Percentiles rank a stretch among this genome's conserved stretches.
Evolutionary conservation across 2,888 invertebrate species (phyloP).

Genomic region (Eumerus sabulonum): DNA sequence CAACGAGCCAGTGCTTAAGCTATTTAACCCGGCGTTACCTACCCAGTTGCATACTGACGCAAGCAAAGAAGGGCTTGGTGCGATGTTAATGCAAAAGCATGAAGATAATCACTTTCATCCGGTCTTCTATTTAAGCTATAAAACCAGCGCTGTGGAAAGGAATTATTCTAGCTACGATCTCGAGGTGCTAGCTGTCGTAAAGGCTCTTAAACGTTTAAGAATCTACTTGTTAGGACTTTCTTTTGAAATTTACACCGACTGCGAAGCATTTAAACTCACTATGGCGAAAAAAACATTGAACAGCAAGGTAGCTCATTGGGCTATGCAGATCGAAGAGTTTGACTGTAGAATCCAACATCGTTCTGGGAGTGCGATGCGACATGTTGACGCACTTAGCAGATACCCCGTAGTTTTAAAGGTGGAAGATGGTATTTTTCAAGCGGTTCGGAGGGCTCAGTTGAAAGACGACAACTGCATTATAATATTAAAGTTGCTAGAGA

Average conservation of each 20-base stretch:
- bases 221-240: slow-evolving; percentile 50
- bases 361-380: not conserved
- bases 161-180: slow-evolving; percentile 69
- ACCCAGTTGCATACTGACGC: no score
- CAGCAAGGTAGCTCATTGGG: no score
- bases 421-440: not conserved
- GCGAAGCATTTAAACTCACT: slow-evolving; percentile 36
- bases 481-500: not conserved
- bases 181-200: no score
- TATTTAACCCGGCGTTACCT: no score
- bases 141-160: slow-evolving; percentile 68
- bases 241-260: slow-evolving; percentile 31
- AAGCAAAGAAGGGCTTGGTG: no score
- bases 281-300: slow-evolving; percentile 9
- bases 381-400: not conserved
- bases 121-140: no score
- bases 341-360: no score
- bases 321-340: no score
- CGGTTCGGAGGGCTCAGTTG: not conserved
- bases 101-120: no score
- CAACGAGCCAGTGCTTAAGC: not conserved
- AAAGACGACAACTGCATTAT: no score
- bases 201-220: slow-evolving; percentile 70
- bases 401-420: not conserved
- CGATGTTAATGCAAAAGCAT: no score